Evolutionary conservation across 2,888 invertebrate species (phyloP).

Genomic region (Danaus chrysippus): DNA sequence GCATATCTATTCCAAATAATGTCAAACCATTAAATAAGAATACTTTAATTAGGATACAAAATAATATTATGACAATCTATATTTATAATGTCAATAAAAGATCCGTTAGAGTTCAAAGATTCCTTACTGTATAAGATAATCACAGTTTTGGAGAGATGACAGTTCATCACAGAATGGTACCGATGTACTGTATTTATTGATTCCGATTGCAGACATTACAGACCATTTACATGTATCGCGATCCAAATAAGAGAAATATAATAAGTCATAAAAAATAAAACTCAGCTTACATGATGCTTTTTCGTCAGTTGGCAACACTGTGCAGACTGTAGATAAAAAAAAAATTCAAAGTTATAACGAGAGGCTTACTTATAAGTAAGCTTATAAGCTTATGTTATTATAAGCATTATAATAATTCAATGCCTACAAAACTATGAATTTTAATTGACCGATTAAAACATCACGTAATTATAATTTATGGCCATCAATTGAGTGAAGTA

Average conservation of each 20-base stretch:
- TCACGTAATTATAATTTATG: no score
- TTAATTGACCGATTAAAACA: no score
- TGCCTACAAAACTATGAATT: no score
- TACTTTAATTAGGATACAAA: no score
- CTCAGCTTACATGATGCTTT: not conserved
- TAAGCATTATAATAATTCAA: no score
- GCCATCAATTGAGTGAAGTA: no score
- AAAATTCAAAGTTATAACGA: not conserved
- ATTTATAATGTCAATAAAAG: constrained; percentile 27
- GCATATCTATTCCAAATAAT: no score
- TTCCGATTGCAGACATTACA: constrained; percentile 2
- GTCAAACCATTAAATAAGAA: not conserved
- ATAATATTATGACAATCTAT: not conserved
- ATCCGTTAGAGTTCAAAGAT: constrained; percentile 35
- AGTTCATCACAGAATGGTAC: not conserved
- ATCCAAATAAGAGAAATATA: constrained; percentile 48
- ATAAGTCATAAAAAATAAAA: constrained; percentile 3
- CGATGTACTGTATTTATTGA: not conserved
- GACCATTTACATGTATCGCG: constrained; percentile 30
- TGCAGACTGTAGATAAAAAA: not conserved
- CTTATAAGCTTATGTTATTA: no score
- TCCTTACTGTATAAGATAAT: constrained; percentile 7
- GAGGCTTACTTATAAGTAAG: no score
- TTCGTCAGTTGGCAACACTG: not conserved
- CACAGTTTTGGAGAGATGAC: not conserved